phyloP scores from a whole-genome alignment of 2,888 invertebrate genomes.

The Selenia dentaria region DNA sequence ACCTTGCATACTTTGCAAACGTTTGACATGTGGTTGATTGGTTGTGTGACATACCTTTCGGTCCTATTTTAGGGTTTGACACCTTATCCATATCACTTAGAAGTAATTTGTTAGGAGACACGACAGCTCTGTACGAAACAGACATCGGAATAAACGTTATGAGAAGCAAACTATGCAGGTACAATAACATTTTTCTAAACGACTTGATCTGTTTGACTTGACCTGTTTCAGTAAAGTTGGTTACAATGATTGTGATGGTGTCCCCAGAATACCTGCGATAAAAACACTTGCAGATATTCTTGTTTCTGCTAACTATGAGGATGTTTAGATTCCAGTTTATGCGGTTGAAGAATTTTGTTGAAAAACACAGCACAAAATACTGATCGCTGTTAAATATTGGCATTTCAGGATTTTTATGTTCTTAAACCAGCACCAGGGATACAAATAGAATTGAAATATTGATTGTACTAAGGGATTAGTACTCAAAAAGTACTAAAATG shows the following conservation, averaged over 20 bases:
- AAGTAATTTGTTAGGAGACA: not conserved
- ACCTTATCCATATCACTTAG: not conserved
- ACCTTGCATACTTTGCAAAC: constrained; percentile 55
- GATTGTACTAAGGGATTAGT: too few species aligned
- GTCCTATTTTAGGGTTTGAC: constrained; percentile 28
- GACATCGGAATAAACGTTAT: not conserved
- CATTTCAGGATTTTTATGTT: too few species aligned
- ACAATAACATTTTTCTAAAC: not conserved
- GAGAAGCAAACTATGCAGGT: not conserved
- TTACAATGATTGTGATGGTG: too few species aligned
- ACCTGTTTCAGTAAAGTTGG: too few species aligned
- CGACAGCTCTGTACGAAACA: not conserved
- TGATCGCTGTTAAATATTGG: too few species aligned
- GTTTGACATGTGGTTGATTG: constrained; percentile 50
- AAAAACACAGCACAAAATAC: constrained; percentile 2
- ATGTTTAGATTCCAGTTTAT: not conserved
- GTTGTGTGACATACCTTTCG: constrained; percentile 35
- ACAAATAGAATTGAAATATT: too few species aligned
- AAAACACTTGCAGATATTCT: too few species aligned
- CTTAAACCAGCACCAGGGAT: too few species aligned
- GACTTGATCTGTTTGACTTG: too few species aligned
- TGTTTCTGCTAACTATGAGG: not conserved
- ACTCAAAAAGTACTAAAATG: too few species aligned
- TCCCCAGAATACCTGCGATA: too few species aligned
- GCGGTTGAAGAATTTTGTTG: constrained; percentile 4